Evolutionary conservation across 2,113 vertebrate genomes (phyloP), one percentile per base, ranked within the genome.

Genomic region (Bothrops jararaca): DNA sequence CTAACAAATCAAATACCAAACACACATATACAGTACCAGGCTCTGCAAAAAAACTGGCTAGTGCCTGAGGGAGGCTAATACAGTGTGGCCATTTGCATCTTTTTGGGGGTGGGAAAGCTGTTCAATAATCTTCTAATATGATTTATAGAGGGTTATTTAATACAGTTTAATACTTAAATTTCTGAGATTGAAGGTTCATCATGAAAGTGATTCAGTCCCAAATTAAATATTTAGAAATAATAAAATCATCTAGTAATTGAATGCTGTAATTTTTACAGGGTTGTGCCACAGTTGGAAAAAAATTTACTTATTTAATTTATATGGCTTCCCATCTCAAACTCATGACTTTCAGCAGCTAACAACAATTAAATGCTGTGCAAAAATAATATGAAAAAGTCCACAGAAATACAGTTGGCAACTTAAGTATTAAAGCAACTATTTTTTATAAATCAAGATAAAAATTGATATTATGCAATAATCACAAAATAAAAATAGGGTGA

Each of bases 71-170:
- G 15, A 74, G n/a, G 69, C 6, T 6, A 18, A 74, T 39, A 74
- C 1, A 3, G 13, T 20, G 34, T 5, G 12, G 13, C 64, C n/a
- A 34, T 74, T 34, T 18, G 64, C 60, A 64, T 29, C 26, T 64
- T 26, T 57, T 57, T 4, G 26, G 58, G 26, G 26, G 2, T 18
- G 15, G 64, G 13, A 15, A 74, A 74, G 5, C 69, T 34, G 15
- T 2, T 2, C 13, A 89, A 89, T 96, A 80, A 90, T 96, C 74
- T 86, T 94, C 48, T 95, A 86, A 20, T 92, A 88, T 88, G 89
- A 95, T 96, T 94, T 91, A 93, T 86, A 88, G 88, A 96, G 93
- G 94, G 86, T 93, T 95, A 96, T 96, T 97, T 96, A 96, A 92
- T 57, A 11, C 86, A 89, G 92, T 95, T 97, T 93, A 97, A 97